Evolutionary conservation across 2,888 invertebrate species (phyloP).

Genomic region (Melanchra persicariae): DNA sequence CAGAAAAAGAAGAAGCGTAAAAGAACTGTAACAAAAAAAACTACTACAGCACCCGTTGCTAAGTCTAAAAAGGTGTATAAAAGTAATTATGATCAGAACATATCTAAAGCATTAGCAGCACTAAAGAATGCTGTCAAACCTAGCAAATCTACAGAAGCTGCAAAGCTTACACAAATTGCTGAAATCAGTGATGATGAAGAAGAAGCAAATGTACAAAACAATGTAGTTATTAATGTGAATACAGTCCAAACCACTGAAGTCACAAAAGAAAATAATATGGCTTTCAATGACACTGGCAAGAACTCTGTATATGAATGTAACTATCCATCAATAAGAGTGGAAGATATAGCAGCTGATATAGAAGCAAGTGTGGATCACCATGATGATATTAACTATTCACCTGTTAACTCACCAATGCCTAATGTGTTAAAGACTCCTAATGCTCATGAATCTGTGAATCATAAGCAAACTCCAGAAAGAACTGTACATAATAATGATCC

Average conservation of each 20-base stretch:
- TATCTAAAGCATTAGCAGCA: constrained; percentile 80
- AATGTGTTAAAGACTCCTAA: constrained; percentile 52
- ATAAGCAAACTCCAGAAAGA: constrained; percentile 50
- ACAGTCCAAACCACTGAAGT: constrained; percentile 2
- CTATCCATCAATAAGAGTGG: constrained; percentile 79
- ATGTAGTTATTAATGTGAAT: constrained; percentile 23
- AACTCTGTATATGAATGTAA: constrained; percentile 64
- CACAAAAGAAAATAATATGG: constrained; percentile 19
- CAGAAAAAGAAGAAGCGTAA: constrained; percentile 85
- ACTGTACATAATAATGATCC: constrained; percentile 75
- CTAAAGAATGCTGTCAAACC: constrained; percentile 76
- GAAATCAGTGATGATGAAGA: constrained; percentile 28
- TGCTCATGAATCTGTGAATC: constrained; percentile 20
- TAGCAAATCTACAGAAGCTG: constrained; percentile 42
- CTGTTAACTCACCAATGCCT: constrained; percentile 78
- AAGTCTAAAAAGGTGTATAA: constrained; percentile 78
- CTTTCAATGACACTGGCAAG: constrained; percentile 53
- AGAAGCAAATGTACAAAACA: constrained; percentile 16
- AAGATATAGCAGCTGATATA: constrained; percentile 85
- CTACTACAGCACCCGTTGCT: constrained; percentile 60
- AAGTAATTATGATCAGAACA: constrained; percentile 82
- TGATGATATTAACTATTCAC: constrained; percentile 83
- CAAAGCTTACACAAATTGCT: constrained; percentile 48
- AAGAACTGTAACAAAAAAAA: constrained; percentile 71
- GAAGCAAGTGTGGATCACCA: constrained; percentile 72